phyloP scores from a whole-genome alignment of 2,113 vertebrate species.

The Chlamydotis undulata region DNA sequence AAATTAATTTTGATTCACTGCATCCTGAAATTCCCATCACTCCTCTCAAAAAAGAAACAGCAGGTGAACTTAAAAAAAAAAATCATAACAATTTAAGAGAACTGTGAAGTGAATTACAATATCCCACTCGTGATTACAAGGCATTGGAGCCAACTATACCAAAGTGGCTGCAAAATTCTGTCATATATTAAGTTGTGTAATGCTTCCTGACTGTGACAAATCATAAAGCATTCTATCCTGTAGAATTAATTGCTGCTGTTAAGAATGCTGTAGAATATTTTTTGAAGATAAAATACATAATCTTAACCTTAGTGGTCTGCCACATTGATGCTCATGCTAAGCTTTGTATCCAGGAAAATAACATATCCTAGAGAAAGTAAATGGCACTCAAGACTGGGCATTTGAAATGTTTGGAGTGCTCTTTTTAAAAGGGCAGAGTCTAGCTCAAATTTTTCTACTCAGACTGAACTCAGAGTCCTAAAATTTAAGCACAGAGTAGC shows the following conservation, averaged over 20 bases:
- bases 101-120: background rate
- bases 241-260: background rate
- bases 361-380: slow-evolving; percentile 22
- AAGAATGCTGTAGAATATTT: background rate
- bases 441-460: background rate
- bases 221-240: background rate
- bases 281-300: background rate
- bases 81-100: background rate
- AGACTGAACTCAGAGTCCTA: slow-evolving; percentile 28
- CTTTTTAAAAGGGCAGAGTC: background rate
- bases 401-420: background rate
- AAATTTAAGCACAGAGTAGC: slow-evolving; percentile 28
- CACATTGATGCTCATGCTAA: background rate
- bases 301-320: background rate
- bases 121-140: background rate
- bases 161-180: background rate
- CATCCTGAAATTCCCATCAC: background rate
- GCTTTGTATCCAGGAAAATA: background rate
- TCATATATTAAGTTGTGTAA: background rate
- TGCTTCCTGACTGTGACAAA: background rate
- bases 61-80: background rate
- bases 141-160: background rate
- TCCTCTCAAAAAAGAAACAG: background rate
- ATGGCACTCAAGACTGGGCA: background rate
- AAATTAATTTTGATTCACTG: background rate